Base-by-base conservation (phyloP, 2,113 vertebrate species). In the Lepidothrix coronata region DNA sequence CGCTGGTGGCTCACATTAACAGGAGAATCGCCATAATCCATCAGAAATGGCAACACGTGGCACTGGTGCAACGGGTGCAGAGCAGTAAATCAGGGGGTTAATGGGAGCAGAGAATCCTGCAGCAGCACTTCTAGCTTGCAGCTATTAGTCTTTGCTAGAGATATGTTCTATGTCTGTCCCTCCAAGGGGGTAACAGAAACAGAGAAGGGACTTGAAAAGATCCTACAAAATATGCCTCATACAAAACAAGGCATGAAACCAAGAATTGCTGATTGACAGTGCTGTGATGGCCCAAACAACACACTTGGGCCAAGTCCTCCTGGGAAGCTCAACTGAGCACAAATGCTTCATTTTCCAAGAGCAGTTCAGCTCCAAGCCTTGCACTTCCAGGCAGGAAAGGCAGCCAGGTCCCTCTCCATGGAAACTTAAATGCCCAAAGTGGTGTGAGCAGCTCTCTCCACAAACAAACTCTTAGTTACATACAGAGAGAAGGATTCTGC, bases 371-470 rank as follows among this genome's bases (percentile, higher is more conserved):
- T 92, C 88, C 63, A 72, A 94, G 66, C 76, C 41, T 63, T 46
- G 51, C 35, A 33, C 35, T 68, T 86, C 80, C 2, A 0, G 46
- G 61, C 63, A 88, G 75, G 31, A 88, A 59, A 75, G 52, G 48
- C 75, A 90, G 88, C 88, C 95, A 88, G 61, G 30, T 86, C 72
- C 27, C 33, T 70, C 82, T 90, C 93, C 92, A 88, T 75, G 78
- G 91, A 94, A 95, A 94, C 85, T 27, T 31, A 21, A 90, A 85
- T 28, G 39, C 51, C 72, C 75, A 12, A 57, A 91, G 52, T 5
- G 19, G 43, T 10, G 30, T 1, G 11, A 93, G 85, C 85, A 67
- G 77, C 33, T 80, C 59, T 66, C 39, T 55, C 35, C 57, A 37
- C 65, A 58, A 73, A 35, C 35, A 58, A 66, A 23, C 67, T 12